Percentiles rank a stretch among this genome's conserved stretches.
Conservation (phyloP, 2,888 invertebrate genomes). For the Drosophila vallismaia region DNA sequence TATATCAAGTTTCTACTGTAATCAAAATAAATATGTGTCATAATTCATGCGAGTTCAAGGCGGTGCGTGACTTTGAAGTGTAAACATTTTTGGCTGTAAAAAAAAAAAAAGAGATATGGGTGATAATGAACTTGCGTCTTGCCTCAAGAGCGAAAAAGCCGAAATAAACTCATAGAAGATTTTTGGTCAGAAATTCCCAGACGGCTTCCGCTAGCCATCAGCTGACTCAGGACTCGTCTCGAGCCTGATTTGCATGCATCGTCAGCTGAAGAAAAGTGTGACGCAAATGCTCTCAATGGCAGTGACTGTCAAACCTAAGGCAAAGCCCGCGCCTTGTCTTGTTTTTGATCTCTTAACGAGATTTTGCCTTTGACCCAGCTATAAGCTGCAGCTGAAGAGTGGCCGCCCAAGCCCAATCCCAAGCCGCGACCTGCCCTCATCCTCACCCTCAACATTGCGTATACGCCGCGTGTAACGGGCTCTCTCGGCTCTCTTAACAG, state of each 20-base stretch:
- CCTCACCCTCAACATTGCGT: constrained; percentile 37
- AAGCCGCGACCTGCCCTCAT: constrained; percentile 67
- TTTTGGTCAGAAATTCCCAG: not conserved
- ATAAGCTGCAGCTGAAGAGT: constrained; percentile 3
- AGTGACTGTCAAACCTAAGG: constrained; percentile 47
- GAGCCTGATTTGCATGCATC: constrained; percentile 60
- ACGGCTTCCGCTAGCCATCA: constrained; percentile 19
- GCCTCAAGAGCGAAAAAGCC: constrained; percentile 26
- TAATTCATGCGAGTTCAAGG: constrained; percentile 47
- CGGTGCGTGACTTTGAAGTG: constrained; percentile 47
- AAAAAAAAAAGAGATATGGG: constrained; percentile 24
- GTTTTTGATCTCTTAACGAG: constrained; percentile 35
- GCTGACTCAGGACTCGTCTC: constrained; percentile 45
- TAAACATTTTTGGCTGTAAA: constrained; percentile 31
- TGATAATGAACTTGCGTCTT: constrained; percentile 5
- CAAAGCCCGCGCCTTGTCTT: constrained; percentile 7
- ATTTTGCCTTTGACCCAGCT: constrained; percentile 32
- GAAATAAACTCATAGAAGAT: not conserved
- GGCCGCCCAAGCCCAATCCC: not conserved
- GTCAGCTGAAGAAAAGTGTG: constrained; percentile 47
- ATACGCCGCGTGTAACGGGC: constrained; percentile 24
- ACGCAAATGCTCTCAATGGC: constrained; percentile 52
- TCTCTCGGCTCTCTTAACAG: constrained; percentile 19
- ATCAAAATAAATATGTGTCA: constrained; percentile 28
- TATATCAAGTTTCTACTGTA: constrained; percentile 24